These are phyloP conservation scores for Galerucella calmariensis DNA, from an alignment of 2,888 invertebrate species.

Conservation along the genomic window DNA sequence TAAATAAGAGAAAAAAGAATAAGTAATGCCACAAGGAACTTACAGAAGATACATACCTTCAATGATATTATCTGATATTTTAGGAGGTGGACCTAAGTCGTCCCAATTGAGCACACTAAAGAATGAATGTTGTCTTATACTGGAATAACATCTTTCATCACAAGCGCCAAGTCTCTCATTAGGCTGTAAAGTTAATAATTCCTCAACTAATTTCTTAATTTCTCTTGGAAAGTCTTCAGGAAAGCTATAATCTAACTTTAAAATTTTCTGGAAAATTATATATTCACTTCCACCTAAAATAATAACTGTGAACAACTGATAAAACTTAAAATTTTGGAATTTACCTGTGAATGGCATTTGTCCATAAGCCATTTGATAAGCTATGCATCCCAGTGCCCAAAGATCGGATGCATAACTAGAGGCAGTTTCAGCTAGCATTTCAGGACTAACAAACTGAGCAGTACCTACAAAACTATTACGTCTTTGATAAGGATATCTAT, in stretches of 20 bases:
- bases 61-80: conserved; percentile 71
- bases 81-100: conserved; percentile 83
- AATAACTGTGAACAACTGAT: background rate
- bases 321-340: background rate
- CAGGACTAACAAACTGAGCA: conserved; percentile 98
- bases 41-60: background rate
- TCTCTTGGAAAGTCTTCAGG: conserved; percentile 89
- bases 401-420: conserved; percentile 87
- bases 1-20: too few relatives aligned
- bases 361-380: conserved; percentile 97
- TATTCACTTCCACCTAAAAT: conserved; percentile 87
- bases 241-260: conserved; percentile 89
- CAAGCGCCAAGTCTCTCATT: conserved; percentile 83
- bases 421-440: conserved; percentile 85
- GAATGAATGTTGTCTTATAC: conserved; percentile 88
- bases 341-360: conserved; percentile 52
- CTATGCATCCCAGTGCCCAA: conserved; percentile 97
- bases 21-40: too few relatives aligned
- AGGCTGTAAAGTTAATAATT: conserved; percentile 85
- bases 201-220: conserved; percentile 89
- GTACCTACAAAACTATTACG: conserved; percentile 82
- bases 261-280: conserved; percentile 95
- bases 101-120: conserved; percentile 85
- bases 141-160: conserved; percentile 80
- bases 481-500: conserved; percentile 59